phyloP scores from a whole-genome alignment of 2,888 invertebrate species.

The Helleia helle region DNA sequence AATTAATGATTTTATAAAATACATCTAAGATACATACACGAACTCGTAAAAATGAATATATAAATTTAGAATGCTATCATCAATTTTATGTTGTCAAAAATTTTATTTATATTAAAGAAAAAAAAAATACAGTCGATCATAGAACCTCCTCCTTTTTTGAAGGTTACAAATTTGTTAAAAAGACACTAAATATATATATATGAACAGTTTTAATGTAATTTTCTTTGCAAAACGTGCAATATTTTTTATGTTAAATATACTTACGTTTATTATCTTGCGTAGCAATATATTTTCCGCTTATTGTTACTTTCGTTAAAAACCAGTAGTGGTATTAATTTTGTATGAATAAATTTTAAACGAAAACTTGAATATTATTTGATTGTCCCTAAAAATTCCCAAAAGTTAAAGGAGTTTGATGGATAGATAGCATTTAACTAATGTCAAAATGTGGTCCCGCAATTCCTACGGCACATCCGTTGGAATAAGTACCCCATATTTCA shows the following conservation, averaged over 20 bases:
- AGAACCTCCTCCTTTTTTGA: no score
- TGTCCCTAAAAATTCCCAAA: neutral
- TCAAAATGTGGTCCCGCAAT: no score
- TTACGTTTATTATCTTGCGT: constrained; percentile 31
- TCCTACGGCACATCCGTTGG: no score
- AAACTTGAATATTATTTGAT: constrained; percentile 23
- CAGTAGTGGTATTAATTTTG: constrained; percentile 55
- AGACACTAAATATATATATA: neutral
- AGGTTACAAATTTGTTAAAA: no score
- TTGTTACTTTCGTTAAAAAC: constrained; percentile 47
- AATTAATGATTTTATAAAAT: no score
- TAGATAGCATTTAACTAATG: neutral
- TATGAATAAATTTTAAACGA: constrained; percentile 62
- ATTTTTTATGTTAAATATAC: constrained; percentile 11
- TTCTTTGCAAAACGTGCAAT: constrained; percentile 8
- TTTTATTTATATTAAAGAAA: no score
- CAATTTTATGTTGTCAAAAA: no score
- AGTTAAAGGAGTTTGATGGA: neutral
- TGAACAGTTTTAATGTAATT: neutral
- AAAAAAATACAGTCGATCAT: no score
- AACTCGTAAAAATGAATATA: no score
- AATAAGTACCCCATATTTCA: no score
- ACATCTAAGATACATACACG: no score
- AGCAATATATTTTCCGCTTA: constrained; percentile 43
- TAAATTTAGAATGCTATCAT: no score